A percentile compares a stretch with the other conserved stretches of the same genome.
Conservation (phyloP, 2,113 vertebrate genomes). For the Pedetes capensis region DNA sequence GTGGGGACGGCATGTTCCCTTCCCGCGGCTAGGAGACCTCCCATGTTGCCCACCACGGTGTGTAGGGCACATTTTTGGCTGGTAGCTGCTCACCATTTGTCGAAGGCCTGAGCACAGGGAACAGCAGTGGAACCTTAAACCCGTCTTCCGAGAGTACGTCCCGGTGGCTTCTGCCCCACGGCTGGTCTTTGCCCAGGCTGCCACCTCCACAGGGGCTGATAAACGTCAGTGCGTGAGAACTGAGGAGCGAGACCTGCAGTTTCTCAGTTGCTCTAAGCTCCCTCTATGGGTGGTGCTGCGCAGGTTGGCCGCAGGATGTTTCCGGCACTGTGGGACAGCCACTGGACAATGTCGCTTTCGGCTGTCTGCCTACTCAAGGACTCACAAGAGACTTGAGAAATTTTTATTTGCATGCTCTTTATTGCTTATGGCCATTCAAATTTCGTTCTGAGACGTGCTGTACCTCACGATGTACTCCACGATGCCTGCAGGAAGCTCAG, state of each 20-base stretch:
- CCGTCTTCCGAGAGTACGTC: fast-evolving
- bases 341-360: no score
- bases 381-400: not conserved
- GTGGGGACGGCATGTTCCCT: not conserved
- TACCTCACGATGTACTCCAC: fast-evolving
- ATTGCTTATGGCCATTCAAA: fast-evolving
- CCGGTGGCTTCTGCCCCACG: fast-evolving
- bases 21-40: not conserved
- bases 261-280: fast-evolving
- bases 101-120: no score
- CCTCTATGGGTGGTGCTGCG: fast-evolving
- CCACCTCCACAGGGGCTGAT: no score
- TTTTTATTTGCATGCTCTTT: fast-evolving
- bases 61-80: fast-evolving
- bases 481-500: fast-evolving
- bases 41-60: fast-evolving
- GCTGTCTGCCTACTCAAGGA: fast-evolving
- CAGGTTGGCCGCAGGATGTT: fast-evolving
- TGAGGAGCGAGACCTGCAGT: no score
- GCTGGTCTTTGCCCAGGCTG: not conserved
- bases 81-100: not conserved
- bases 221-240: no score
- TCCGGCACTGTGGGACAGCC: fast-evolving
- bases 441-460: not conserved
- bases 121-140: fast-evolving